phyloP scores from a whole-genome alignment of 2,113 vertebrate genomes.

The Anthoscopus minutus region DNA sequence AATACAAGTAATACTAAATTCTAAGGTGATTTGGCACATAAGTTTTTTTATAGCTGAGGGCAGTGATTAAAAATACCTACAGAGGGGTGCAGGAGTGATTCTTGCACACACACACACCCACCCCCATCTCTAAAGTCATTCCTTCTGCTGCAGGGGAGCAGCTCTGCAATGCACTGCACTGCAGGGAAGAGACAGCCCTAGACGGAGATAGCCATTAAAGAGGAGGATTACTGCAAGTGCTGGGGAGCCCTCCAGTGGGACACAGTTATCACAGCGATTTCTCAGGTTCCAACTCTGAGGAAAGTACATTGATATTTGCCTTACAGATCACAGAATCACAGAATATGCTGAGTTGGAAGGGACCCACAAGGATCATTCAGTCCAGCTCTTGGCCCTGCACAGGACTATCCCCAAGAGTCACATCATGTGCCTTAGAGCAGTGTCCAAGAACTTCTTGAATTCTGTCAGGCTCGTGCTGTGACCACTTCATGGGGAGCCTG shows the following conservation, averaged over 20 bases:
- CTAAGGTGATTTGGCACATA: not conserved
- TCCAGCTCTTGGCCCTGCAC: not conserved
- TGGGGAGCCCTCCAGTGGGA: constrained; percentile 57
- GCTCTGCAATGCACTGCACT: not conserved
- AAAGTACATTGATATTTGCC: not conserved
- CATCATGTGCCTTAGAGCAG: not conserved
- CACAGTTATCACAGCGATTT: not conserved
- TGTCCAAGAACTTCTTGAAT: not conserved
- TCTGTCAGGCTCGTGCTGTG: not conserved
- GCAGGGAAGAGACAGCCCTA: not conserved
- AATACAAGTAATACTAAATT: not conserved
- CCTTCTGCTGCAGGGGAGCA: not conserved
- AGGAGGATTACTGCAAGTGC: not conserved
- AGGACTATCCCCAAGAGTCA: no score
- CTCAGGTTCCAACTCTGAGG: not conserved
- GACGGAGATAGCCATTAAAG: not conserved
- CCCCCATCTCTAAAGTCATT: not conserved
- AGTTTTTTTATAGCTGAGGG: not conserved
- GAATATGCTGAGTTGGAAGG: not conserved
- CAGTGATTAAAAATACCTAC: not conserved
- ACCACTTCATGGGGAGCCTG: not conserved
- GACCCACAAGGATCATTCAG: not conserved
- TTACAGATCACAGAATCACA: not conserved
- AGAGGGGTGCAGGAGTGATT: not conserved
- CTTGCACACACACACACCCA: not conserved